Conservation (phyloP, 2,797 vertebrate genomes). For the Chrysocyon brachyurus region DNA sequence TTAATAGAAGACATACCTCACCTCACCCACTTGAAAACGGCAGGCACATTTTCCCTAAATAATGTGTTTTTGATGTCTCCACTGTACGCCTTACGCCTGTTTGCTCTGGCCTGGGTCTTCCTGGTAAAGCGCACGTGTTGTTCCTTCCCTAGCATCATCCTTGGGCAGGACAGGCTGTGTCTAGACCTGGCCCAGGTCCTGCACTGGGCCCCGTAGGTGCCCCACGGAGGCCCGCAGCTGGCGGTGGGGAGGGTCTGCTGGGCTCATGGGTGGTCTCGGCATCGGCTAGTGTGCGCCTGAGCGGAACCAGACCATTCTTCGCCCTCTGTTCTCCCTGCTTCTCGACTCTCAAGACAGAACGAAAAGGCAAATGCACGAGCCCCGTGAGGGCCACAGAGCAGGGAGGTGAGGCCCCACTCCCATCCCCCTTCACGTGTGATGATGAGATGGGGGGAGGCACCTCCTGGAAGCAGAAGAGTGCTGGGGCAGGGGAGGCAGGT, state of each 20-base stretch:
- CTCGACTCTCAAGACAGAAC: background rate
- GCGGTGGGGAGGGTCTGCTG: fast-evolving
- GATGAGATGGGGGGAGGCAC: fast-evolving
- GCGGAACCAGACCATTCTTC: background rate
- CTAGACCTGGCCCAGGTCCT: background rate
- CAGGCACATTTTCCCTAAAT: background rate
- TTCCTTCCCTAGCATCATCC: background rate
- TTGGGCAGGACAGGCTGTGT: fast-evolving
- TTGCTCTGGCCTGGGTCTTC: background rate
- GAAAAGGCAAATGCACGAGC: background rate
- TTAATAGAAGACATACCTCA: background rate
- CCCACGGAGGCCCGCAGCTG: fast-evolving
- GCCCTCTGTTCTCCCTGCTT: background rate
- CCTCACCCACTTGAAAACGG: background rate
- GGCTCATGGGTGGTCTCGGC: fast-evolving
- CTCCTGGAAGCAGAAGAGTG: background rate
- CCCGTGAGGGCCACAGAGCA: fast-evolving
- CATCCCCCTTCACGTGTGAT: background rate
- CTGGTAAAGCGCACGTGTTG: background rate
- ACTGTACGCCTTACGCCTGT: background rate
- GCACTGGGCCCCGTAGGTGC: background rate
- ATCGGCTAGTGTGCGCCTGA: no score
- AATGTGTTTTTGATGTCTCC: background rate
- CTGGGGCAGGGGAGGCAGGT: fast-evolving
- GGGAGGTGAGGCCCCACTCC: fast-evolving